Evolutionary conservation across 2,113 vertebrate genomes (phyloP), one percentile per base, ranked within the genome.

Genomic region (Camelus dromedarius): DNA sequence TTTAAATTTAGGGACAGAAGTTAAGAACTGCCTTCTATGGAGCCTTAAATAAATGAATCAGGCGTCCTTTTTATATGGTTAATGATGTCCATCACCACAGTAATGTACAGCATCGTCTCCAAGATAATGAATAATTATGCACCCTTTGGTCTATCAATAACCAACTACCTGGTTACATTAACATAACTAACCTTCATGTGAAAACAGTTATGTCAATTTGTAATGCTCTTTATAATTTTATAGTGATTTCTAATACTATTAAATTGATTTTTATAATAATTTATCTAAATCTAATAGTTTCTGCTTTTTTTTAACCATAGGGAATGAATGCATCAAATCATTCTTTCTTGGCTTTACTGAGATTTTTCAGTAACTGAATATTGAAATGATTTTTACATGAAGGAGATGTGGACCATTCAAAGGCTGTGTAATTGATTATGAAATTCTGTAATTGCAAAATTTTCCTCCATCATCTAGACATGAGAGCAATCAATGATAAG

Each of bases 311-410:
- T 86, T 72, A 62, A 35, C 10, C 77, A 48, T 26, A 62, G 58
- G 46, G 48, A 96, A 94, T 69, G 54, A 73, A 80, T 38, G 2
- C 26, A 22, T 66, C n/a, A 92, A 81, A 86, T 72, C 1, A 11
- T 50, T 73, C 66, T 64, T 82, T 70, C 58, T 48, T 95, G 87
- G 56, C 80, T 67, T 89, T 89, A 48, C 54, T 85, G 32, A n/a
- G 62, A 77, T 58, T 93, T 87, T 75, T 20, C 77, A 95, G 7
- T 86, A 93, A 90, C 90, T 96, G 95, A 93, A 89, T 50, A 95
- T 73, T 84, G 30, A 84, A 93, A 84, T 95, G 75, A 54, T 15
- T 77, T 83, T 91, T 95, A 46, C 28, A 10, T 82, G 19, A 73
- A 96, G 46, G 42, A 38, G 66, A 86, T 58, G 22, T 54, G 20